Percentiles rank a stretch among this genome's conserved stretches.
Conservation (phyloP, 2,797 vertebrate species). For the Neomorphus geoffroyi region DNA sequence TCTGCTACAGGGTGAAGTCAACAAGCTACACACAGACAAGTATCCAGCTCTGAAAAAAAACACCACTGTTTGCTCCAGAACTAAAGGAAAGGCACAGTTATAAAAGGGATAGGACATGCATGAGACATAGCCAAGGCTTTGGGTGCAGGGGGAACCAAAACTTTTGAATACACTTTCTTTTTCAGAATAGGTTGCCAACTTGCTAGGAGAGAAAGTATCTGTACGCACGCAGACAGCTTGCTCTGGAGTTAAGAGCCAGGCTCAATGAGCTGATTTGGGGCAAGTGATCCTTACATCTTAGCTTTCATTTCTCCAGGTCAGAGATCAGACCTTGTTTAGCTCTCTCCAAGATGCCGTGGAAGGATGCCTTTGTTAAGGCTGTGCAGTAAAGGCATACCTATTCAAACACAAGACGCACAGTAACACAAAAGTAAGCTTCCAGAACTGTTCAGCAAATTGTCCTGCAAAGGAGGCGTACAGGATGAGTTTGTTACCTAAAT, state of each 20-base stretch:
- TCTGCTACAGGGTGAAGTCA: not conserved
- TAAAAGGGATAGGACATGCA: not conserved
- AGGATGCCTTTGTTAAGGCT: not conserved
- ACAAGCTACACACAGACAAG: not conserved
- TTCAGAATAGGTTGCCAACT: not conserved
- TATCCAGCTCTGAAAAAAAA: not conserved
- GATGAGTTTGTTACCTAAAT: not conserved
- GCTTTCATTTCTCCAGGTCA: not conserved
- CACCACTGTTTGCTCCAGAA: too few species aligned
- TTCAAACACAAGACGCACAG: not conserved
- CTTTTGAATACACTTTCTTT: not conserved
- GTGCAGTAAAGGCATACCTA: not conserved
- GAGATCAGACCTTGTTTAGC: not conserved
- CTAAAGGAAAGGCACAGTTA: not conserved
- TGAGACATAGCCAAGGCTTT: not conserved
- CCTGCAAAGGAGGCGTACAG: not conserved
- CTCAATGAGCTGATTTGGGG: not conserved
- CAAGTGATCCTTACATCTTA: too few species aligned
- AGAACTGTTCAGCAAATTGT: not conserved
- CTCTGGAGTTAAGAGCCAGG: not conserved
- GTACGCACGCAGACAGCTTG: not conserved
- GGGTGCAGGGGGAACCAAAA: not conserved
- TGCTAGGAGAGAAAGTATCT: not conserved
- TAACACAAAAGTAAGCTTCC: not conserved
- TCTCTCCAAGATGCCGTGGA: not conserved